phyloP scores from a whole-genome alignment of 1,140 invertebrate genomes.

The Psilanteris sp. region DNA sequence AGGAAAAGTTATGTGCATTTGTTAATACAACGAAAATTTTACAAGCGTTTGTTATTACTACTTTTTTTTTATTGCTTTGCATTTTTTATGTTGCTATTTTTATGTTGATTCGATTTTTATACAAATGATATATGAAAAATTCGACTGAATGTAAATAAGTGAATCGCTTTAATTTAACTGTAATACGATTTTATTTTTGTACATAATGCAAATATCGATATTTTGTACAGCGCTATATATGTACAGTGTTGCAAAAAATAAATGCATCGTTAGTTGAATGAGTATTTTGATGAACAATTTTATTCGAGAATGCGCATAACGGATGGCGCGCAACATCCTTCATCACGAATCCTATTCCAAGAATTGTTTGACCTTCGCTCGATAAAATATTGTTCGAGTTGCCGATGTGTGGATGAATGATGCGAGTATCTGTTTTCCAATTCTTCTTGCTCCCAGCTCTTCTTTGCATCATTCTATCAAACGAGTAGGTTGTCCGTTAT shows the following conservation, averaged over 20 bases:
- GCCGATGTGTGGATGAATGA: constrained; percentile 42
- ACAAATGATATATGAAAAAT: no score
- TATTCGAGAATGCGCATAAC: constrained; percentile 26
- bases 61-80: no score
- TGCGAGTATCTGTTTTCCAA: constrained; percentile 40
- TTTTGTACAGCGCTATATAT: constrained; percentile 16
- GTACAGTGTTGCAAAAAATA: constrained; percentile 22
- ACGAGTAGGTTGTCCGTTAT: constrained; percentile 34
- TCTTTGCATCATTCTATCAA: constrained; percentile 42
- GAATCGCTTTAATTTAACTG: no score
- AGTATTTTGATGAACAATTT: constrained; percentile 34
- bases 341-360: constrained; percentile 33
- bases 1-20: no score
- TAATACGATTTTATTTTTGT: constrained; percentile 13
- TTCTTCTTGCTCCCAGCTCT: constrained; percentile 27
- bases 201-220: constrained; percentile 7
- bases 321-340: constrained; percentile 17
- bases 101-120: no score
- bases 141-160: no score
- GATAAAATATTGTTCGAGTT: constrained; percentile 47
- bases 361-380: constrained; percentile 47
- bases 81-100: no score
- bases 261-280: constrained; percentile 37
- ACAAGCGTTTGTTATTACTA: no score
- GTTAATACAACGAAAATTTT: no score